A percentile compares a stretch with the other conserved stretches of the same genome.
Conservation (phyloP, 1,140 invertebrate species). For the Oscheius sp. region DNA sequence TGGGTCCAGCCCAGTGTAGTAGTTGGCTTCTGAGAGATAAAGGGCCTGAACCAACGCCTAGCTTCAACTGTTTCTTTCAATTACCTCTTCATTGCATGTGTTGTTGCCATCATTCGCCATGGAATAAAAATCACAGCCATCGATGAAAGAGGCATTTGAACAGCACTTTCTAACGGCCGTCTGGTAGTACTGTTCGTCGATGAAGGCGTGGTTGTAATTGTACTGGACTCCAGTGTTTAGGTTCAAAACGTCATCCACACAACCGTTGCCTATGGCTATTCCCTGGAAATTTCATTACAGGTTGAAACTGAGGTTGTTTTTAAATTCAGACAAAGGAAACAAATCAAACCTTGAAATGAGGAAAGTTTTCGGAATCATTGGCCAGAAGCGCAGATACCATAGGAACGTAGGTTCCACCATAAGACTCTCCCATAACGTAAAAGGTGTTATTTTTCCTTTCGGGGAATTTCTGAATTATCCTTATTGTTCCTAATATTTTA, state of each 20-base stretch:
- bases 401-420: constrained; percentile 68
- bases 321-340: not conserved
- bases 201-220: constrained; percentile 44
- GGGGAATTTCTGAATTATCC: constrained; percentile 54
- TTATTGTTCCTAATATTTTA: not conserved
- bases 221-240: constrained; percentile 41
- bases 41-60: not conserved
- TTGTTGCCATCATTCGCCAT: not conserved
- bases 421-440: constrained; percentile 81
- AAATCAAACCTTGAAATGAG: constrained; percentile 39
- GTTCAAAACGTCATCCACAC: constrained; percentile 40
- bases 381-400: constrained; percentile 35
- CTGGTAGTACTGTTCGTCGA: constrained; percentile 17
- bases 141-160: constrained; percentile 11
- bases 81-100: constrained; percentile 15
- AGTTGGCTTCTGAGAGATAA: constrained; percentile 28
- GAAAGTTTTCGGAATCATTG: constrained; percentile 28
- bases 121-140: constrained; percentile 22
- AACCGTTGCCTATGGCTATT: constrained; percentile 49
- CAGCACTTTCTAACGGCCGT: constrained; percentile 13
- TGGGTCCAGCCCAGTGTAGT: constrained; percentile 44
- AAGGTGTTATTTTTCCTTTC: constrained; percentile 68
- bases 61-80: no score
- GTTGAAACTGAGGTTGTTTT: not conserved
- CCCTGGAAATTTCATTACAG: constrained; percentile 22